phyloP scores from a whole-genome alignment of 2,797 vertebrate species.

The Ctenochaetus hawaiiensis region DNA sequence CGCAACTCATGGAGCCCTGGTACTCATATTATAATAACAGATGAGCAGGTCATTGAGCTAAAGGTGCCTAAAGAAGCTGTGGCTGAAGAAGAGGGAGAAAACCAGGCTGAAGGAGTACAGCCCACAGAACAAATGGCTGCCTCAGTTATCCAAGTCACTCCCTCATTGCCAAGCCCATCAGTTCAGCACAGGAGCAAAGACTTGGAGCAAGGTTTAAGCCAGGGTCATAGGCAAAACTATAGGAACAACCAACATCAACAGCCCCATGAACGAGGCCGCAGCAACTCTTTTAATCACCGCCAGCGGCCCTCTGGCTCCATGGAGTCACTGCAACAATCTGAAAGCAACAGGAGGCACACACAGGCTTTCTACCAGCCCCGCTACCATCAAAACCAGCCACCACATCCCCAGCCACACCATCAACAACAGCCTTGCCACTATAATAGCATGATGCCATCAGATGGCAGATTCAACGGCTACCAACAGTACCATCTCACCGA shows the following conservation, averaged over 20 bases:
- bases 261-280: conserved; percentile 88
- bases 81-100: conserved; percentile 82
- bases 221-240: conserved; percentile 88
- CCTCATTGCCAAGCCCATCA: conserved; percentile 71
- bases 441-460: conserved; percentile 70
- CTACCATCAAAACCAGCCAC: conserved; percentile 82
- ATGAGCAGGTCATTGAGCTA: conserved; percentile 94
- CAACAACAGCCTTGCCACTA: conserved; percentile 88
- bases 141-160: conserved; percentile 79
- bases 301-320: conserved; percentile 83
- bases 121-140: conserved; percentile 80
- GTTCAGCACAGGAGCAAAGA: conserved; percentile 82
- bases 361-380: conserved; percentile 87
- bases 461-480: conserved; percentile 62
- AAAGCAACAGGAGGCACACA: conserved; percentile 80
- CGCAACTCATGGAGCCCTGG: conserved; percentile 98
- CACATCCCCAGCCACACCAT: conserved; percentile 74
- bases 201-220: conserved; percentile 81
- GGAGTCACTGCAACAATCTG: conserved; percentile 82
- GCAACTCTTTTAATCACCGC: conserved; percentile 93
- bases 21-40: conserved; percentile 98
- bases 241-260: conserved; percentile 77
- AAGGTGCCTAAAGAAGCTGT: conserved; percentile 94
- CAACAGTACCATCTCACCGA: conserved; percentile 85
- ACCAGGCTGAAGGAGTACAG: conserved; percentile 55